Percentiles rank a stretch among this genome's conserved stretches.
These are phyloP conservation scores for Oxytorus armatus DNA, from an alignment of 2,888 invertebrate species.

Conservation along the genomic window DNA sequence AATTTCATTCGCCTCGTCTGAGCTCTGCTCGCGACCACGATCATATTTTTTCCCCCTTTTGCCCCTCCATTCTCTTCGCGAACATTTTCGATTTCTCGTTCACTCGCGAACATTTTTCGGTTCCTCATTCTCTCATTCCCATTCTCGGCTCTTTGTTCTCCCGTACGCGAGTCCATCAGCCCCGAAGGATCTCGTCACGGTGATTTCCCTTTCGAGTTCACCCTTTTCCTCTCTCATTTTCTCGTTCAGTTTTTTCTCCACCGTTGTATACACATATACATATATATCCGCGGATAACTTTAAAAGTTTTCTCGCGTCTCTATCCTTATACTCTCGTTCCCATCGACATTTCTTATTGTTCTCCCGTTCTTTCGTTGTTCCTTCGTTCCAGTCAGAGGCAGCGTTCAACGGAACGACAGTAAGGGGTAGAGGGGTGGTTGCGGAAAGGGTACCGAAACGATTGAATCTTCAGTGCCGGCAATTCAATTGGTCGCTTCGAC, in stretches of 20 bases:
- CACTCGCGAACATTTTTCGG: neutral
- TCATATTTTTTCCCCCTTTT: neutral
- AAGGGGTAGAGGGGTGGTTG: neutral
- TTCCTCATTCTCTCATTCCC: neutral
- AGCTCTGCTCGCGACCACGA: neutral
- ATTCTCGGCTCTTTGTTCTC: neutral
- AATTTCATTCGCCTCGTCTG: slow-evolving; percentile 61
- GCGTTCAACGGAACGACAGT: neutral
- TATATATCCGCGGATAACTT: slow-evolving; percentile 20
- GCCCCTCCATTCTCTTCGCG: neutral
- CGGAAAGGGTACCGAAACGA: slow-evolving; percentile 67
- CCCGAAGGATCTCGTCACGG: neutral
- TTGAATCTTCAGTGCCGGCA: slow-evolving; percentile 73
- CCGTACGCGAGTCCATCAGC: slow-evolving; percentile 11
- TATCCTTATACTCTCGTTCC: slow-evolving; percentile 45
- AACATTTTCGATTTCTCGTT: neutral
- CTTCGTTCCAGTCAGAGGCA: slow-evolving; percentile 7
- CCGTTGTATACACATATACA: neutral
- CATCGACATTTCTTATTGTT: slow-evolving; percentile 49
- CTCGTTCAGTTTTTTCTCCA: neutral
- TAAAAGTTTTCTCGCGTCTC: slow-evolving; percentile 54
- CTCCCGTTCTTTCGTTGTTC: slow-evolving; percentile 43
- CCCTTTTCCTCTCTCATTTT: slow-evolving; percentile 22
- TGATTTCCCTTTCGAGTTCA: neutral
- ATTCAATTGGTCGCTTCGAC: slow-evolving; percentile 72